Evolutionary conservation across 2,113 vertebrate species (phyloP), one percentile per base, ranked within the genome.

Genomic region (Phocoena phocoena): DNA sequence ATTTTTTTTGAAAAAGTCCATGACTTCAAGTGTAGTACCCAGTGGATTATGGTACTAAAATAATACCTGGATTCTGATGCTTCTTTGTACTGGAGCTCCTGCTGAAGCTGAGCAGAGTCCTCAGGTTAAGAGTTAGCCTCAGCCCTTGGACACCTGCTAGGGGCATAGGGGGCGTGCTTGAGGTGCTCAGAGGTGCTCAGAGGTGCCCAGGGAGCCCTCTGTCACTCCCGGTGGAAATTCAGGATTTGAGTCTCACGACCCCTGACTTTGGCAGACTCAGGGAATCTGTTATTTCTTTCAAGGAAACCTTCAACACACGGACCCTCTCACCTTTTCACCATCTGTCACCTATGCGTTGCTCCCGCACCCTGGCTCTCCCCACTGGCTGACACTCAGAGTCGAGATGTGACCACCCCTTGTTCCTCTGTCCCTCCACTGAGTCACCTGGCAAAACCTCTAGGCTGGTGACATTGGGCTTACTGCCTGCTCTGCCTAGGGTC

Each of bases 91-190:
- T 58, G 31, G n/a, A 26, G n/a, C 15, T 31, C 33, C 58, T 68
- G 58, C 55, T 0, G 6, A 23, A 33, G 6, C 41, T 77, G 25
- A 20, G 26, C 36, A 86, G 28, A 53, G 15, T 31, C 14, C 83
- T 31, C 0, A 3, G 50, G 12, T 53, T 74, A 60, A 41, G n/a
- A 67, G 8, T 17, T n/a, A 33, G n/a, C 25, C 38, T 1, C 36
- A 50, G 3, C 41, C 17, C 41, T 23, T 53, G 28, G 55, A 33
- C 77, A 36, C 9, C 17, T 60, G 17, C 13, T 21, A 36, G 36
- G 38, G 13, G 60, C 25, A 55, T 0, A 0, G 1, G 18, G 6
- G 20, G 74, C 13, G 0, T 18, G 31, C 26, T 26, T 28, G 9
- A 47, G 44, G 0, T 5, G 26, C 25, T 73, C 80, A 47, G 31